Evolutionary conservation across 1,140 invertebrate genomes (phyloP).

Genomic region (Lineus longissimus): DNA sequence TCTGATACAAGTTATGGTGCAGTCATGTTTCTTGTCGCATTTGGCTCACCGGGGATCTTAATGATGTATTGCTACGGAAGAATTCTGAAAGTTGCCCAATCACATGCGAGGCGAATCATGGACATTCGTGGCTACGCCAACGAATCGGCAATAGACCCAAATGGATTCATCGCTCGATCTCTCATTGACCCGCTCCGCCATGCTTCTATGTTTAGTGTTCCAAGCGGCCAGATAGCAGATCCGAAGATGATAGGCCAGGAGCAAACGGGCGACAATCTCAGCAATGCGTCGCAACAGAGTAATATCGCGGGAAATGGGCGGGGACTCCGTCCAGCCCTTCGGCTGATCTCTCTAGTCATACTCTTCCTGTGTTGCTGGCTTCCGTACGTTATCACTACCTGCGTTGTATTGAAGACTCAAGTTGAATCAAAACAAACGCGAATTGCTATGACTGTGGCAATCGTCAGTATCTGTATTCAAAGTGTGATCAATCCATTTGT

Average conservation of each 20-base stretch:
- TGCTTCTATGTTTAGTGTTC: slow-evolving; percentile 26
- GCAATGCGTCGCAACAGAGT: neutral
- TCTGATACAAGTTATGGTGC: neutral
- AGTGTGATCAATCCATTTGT: slow-evolving; percentile 24
- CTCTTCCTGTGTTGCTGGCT: slow-evolving; percentile 18
- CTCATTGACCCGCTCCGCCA: slow-evolving; percentile 19
- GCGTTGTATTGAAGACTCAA: no score
- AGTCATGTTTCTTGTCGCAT: slow-evolving; percentile 7
- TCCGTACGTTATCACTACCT: slow-evolving; percentile 7
- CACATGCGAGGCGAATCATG: slow-evolving; percentile 24
- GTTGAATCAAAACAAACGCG: no score
- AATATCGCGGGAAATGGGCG: neutral
- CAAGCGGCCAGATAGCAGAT: slow-evolving; percentile 6
- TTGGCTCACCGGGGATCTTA: slow-evolving; percentile 13
- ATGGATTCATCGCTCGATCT: slow-evolving; percentile 18
- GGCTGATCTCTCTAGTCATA: slow-evolving; percentile 16
- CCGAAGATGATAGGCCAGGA: neutral
- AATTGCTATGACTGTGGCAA: neutral
- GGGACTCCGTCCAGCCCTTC: slow-evolving; percentile 10
- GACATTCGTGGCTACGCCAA: slow-evolving; percentile 14
- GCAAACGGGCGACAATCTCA: neutral
- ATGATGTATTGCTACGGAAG: slow-evolving; percentile 25
- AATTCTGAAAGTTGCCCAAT: slow-evolving; percentile 25
- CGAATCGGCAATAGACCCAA: slow-evolving; percentile 6
- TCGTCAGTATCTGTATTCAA: slow-evolving; percentile 17